phyloP scores from a whole-genome alignment of 2,797 vertebrate genomes.

The Calcarius lapponicus region DNA sequence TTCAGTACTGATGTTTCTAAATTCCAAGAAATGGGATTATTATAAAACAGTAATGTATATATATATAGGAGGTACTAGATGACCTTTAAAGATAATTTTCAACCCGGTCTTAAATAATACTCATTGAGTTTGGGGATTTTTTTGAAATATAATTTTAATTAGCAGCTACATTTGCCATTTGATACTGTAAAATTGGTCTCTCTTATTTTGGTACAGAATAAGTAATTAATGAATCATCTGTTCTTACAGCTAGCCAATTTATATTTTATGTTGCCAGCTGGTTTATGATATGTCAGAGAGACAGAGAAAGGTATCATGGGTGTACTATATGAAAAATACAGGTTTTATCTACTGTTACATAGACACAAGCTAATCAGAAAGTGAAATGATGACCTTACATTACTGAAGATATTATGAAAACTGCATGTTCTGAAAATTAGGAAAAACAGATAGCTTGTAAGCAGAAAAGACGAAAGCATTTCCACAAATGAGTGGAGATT shows the following conservation, averaged over 20 bases:
- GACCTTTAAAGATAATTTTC: background rate
- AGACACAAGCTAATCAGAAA: slow-evolving; percentile 29
- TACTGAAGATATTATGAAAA: slow-evolving; percentile 1
- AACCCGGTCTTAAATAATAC: background rate
- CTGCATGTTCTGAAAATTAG: background rate
- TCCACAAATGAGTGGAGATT: background rate
- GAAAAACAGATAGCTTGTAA: background rate
- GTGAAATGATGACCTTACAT: background rate
- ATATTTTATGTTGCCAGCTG: slow-evolving; percentile 66
- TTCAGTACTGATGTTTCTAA: background rate
- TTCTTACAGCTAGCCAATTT: slow-evolving; percentile 54
- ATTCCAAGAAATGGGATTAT: background rate
- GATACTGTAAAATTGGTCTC: slow-evolving; percentile 3
- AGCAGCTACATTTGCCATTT: background rate
- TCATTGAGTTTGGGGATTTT: background rate
- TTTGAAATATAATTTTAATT: background rate
- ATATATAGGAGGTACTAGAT: background rate
- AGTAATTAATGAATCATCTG: slow-evolving; percentile 63
- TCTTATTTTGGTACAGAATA: slow-evolving; percentile 31
- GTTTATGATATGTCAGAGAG: slow-evolving; percentile 15
- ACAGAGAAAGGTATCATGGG: slow-evolving; percentile 13
- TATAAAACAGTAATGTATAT: background rate
- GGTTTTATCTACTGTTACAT: background rate
- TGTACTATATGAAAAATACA: background rate
- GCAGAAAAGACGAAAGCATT: background rate